Evolutionary conservation across 2,888 invertebrate species (phyloP), one percentile per base, ranked within the genome.

Genomic region (Trissolcus japonicus): DNA sequence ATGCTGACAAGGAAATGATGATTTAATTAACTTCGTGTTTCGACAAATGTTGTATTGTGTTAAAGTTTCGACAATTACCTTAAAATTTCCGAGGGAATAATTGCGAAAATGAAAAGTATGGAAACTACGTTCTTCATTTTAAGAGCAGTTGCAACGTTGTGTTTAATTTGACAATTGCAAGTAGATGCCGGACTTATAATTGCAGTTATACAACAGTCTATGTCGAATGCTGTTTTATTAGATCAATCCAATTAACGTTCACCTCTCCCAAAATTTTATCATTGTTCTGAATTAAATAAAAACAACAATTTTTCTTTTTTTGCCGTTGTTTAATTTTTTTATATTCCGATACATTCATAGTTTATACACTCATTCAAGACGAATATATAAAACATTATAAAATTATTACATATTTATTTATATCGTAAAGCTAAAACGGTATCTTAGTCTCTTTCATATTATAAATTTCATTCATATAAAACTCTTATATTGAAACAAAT

Each of bases 121-220:
- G 14, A 46, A 46, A 46, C 16, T 46, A 35, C 46, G 46, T 46
- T 46, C 16, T 46, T 46, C 46, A 46, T 46, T 46, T 16, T 16
- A 11, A 46, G 46, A 46, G 16, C 35, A 46, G 46, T 16, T 16
- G 16, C 14, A 16, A 46, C 46, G 16, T 46, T 46, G 16, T 46
- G 14, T 16, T 46, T 46, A 46, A 46, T 46, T 46, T 14, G 14
- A 46, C 16, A 35, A 35, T 35, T 35, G 35, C 35, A 35, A 35
- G 35, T 35, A 35, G 35, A 35, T 35, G 35, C 16, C 46, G 14
- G 16, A 46, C 14, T 46, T 46, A 46, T 46, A 46, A 35, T 35
- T 35, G 35, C 35, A 35, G 35, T 35, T 35, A 35, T 35, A 35
- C 11, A 35, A 35, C 35, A 35, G 35, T 35, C 35, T 35, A 35